Evolutionary conservation across 2,888 invertebrate species (phyloP), one percentile per base, ranked within the genome.

Genomic region (Mesorhabditis belari): DNA sequence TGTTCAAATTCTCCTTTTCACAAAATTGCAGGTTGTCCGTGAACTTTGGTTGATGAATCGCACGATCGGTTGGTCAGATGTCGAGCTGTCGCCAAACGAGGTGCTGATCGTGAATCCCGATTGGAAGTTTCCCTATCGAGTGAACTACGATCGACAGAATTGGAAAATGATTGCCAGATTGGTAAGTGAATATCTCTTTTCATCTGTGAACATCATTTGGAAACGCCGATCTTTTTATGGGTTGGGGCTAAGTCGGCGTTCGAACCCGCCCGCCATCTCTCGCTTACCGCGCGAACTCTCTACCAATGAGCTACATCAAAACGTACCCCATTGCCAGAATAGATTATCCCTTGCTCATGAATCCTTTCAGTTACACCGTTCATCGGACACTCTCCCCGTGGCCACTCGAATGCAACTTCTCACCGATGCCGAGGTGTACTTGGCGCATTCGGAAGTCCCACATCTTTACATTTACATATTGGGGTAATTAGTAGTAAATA

Each of bases 11-110:
- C 52, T 25, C 54, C 57, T 6, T 3, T 2, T 3, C 17, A 3
- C 35, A 17, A 54, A 2, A 12, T 55, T 65, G 57, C 51, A 68
- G 68, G 65, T 74, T 19, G 66, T 76, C 19, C 63, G 78, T 9
- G 77, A 79, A 56, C 79, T 80, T 55, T 80, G 80, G 80, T 64
- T 77, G 6, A 73, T 73, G 51, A 80, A 80, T 60, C 64, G 70
- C 9, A 73, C 73, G 19, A 65, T 77, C 9, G 68, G 75, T 4
- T 80, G 80, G 56, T 70, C 72, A 23, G 80, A 80, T 25, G 68
- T 67, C 5, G 79, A 75, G 52, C 64, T 80, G n/a, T 58, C 71
- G 0, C 63, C 75, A 5, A 66, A 63, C 5, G 71, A 77, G 24
- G 71, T 76, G 21, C 61, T 80, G 12, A 62, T 80, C 12, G 76